Conservation (phyloP, 2,888 invertebrate genomes). For the Eristalinus sepulchralis region DNA sequence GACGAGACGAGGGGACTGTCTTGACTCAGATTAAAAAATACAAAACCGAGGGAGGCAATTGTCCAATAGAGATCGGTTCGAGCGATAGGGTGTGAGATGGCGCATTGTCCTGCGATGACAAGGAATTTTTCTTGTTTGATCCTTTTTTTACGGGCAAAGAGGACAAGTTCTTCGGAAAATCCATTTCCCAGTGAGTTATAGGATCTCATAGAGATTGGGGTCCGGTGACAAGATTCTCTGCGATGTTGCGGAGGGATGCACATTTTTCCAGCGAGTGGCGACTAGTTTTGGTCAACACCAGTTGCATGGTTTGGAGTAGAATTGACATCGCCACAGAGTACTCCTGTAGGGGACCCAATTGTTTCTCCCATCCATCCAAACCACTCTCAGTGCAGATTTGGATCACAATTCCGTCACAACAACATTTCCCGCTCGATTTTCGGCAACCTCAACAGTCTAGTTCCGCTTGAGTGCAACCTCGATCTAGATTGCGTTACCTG, state of each 20-base stretch:
- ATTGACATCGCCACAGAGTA: too few species aligned
- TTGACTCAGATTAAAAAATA: neutral
- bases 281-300: too few species aligned
- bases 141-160: neutral
- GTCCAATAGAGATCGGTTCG: slow-evolving; percentile 24
- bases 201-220: neutral
- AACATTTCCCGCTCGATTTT: neutral
- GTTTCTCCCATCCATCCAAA: too few species aligned
- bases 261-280: too few species aligned
- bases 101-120: neutral
- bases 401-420: neutral
- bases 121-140: neutral
- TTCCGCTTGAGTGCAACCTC: neutral
- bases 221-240: neutral
- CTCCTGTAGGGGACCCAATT: too few species aligned
- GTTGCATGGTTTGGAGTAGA: too few species aligned
- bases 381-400: neutral
- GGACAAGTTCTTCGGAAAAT: neutral
- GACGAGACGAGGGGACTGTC: slow-evolving; percentile 1
- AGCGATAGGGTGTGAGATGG: slow-evolving; percentile 15
- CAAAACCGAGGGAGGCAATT: slow-evolving; percentile 12
- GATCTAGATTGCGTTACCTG: neutral
- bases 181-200: neutral
- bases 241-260: neutral
- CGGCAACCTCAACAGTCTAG: neutral